phyloP scores from a whole-genome alignment of 2,113 vertebrate species.

The Nerophis lumbriciformis region DNA sequence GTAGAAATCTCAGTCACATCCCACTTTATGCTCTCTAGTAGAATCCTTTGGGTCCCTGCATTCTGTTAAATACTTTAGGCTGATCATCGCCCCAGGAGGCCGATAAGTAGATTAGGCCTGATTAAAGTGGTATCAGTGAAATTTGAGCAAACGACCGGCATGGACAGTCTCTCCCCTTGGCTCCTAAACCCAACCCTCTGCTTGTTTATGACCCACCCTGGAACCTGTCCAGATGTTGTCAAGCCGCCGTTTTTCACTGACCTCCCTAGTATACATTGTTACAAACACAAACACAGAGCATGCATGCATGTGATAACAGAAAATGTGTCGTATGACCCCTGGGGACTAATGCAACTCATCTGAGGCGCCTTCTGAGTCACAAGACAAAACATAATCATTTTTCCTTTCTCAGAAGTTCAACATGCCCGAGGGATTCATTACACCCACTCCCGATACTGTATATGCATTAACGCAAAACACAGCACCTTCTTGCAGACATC shows the following conservation, averaged over 20 bases:
- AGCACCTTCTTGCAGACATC: conserved; percentile 22
- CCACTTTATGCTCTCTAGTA: conserved; percentile 65
- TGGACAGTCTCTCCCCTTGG: conserved; percentile 61
- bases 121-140: conserved; percentile 79
- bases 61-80: conserved; percentile 71
- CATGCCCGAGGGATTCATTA: conserved; percentile 58
- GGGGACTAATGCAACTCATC: conserved; percentile 44
- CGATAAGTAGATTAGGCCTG: conserved; percentile 79
- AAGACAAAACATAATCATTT: conserved; percentile 35
- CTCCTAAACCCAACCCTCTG: conserved; percentile 43
- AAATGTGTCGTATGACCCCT: conserved; percentile 42
- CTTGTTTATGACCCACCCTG: conserved; percentile 68
- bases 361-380: conserved; percentile 39
- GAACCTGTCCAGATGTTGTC: conserved; percentile 69
- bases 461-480: conserved; percentile 38
- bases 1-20: conserved; percentile 45
- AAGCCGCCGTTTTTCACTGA: conserved; percentile 55
- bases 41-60: conserved; percentile 63
- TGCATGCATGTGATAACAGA: conserved; percentile 13
- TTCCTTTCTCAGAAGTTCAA: conserved; percentile 57
- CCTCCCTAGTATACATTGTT: conserved; percentile 40
- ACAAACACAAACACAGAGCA: conserved; percentile 15
- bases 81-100: conserved; percentile 69
- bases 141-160: conserved; percentile 72
- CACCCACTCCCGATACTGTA: conserved; percentile 48